Percentiles rank a stretch among this genome's conserved stretches.
Conservation (phyloP, 2,113 vertebrate species). For the Columba livia region DNA sequence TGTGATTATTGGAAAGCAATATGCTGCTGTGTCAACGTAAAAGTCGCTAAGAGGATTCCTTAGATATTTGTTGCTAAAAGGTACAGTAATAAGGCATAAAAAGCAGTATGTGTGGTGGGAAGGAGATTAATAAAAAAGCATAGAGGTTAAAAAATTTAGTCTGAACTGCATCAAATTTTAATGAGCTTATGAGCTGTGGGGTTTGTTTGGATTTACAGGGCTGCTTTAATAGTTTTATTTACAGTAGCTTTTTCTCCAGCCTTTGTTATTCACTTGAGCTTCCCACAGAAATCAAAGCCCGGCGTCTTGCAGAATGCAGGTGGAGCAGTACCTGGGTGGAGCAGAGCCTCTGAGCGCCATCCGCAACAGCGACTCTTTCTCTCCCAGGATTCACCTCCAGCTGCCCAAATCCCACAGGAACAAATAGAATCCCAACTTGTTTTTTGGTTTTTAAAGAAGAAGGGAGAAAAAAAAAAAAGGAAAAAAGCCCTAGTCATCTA, state of each 20-base stretch:
- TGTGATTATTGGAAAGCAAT: conserved; percentile 69
- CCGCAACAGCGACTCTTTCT: conserved; percentile 42
- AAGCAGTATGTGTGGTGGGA: conserved; percentile 70
- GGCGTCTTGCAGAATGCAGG: conserved; percentile 55
- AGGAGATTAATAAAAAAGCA: conserved; percentile 81
- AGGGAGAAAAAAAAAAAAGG: rapidly evolving
- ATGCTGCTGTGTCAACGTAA: conserved; percentile 66
- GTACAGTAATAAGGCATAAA: conserved; percentile 79
- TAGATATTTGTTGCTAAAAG: conserved; percentile 74
- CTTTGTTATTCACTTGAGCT: conserved; percentile 67
- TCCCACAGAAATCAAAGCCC: conserved; percentile 62
- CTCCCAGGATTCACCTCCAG: neutral
- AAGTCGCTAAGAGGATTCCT: conserved; percentile 78
- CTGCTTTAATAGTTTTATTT: conserved; percentile 82
- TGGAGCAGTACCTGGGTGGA: conserved; percentile 56
- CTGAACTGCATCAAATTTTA: conserved; percentile 80
- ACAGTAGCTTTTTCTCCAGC: conserved; percentile 74
- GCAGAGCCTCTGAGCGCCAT: conserved; percentile 13
- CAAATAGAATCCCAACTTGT: conserved; percentile 28
- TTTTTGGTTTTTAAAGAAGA: too few species aligned
- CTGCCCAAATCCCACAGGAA: conserved; percentile 60
- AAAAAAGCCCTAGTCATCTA: conserved; percentile 38
- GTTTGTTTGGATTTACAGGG: conserved; percentile 80
- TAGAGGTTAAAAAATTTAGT: conserved; percentile 78
- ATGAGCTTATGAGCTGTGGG: conserved; percentile 83